phyloP scores from a whole-genome alignment of 2,113 vertebrate species.

The Semicossyphus pulcher region DNA sequence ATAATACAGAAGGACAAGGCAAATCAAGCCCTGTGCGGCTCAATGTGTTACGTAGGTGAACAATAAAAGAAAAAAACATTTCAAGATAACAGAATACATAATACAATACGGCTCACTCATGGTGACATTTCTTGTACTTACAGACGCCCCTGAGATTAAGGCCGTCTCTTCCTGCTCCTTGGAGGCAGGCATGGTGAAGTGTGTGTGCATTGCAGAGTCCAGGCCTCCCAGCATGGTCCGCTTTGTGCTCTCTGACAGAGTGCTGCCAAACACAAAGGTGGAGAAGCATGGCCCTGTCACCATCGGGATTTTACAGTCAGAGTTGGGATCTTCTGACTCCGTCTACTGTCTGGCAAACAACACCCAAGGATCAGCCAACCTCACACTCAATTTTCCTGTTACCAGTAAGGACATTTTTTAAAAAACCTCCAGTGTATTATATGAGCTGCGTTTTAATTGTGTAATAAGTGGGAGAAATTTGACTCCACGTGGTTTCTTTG shows the following conservation, averaged over 20 bases:
- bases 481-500: too few relatives aligned
- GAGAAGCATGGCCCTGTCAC: slow-evolving; percentile 55
- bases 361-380: slow-evolving; percentile 44
- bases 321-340: slow-evolving; percentile 20
- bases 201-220: slow-evolving; percentile 76
- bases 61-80: too few relatives aligned
- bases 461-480: too few relatives aligned
- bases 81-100: too few relatives aligned
- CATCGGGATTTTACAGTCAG: slow-evolving; percentile 42
- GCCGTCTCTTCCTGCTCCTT: slow-evolving; percentile 63
- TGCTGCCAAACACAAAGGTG: slow-evolving; percentile 25
- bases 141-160: slow-evolving; percentile 78
- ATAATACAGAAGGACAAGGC: slow-evolving; percentile 52
- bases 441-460: too few relatives aligned
- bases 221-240: slow-evolving; percentile 62
- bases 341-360: slow-evolving; percentile 76
- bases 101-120: not conserved
- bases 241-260: slow-evolving; percentile 55
- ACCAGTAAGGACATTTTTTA: slow-evolving; percentile 38
- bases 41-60: slow-evolving; percentile 71
- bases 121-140: not conserved
- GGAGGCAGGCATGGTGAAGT: slow-evolving; percentile 35
- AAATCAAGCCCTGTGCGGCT: slow-evolving; percentile 55
- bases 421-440: not conserved
- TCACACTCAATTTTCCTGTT: slow-evolving; percentile 45